Conservation (phyloP, 2,113 vertebrate species). For the Naja naja region DNA sequence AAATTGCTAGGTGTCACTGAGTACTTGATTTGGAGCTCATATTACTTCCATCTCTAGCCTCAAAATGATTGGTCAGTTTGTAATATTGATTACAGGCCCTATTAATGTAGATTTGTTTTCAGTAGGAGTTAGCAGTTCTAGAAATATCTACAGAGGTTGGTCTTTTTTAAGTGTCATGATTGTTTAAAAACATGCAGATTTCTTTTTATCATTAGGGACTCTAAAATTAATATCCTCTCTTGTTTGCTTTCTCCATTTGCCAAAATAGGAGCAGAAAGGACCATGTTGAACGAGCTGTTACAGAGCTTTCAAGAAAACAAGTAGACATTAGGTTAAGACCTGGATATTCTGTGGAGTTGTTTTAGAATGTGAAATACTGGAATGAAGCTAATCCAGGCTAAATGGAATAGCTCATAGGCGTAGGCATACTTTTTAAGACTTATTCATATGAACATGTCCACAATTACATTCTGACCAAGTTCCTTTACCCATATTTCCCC, state of each 20-base stretch:
- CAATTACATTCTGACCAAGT: neutral
- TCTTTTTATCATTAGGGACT: neutral
- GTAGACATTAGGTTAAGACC: neutral
- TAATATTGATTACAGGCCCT: neutral
- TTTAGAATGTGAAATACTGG: neutral
- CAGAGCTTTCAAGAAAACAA: neutral
- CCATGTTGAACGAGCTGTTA: neutral
- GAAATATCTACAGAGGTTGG: neutral
- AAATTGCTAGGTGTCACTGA: neutral
- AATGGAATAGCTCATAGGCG: neutral
- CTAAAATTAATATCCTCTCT: neutral
- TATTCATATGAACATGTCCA: neutral
- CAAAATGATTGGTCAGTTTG: neutral
- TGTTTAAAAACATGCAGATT: neutral
- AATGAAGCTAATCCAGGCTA: neutral
- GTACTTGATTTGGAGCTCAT: neutral
- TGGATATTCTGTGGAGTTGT: neutral
- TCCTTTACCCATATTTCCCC: neutral
- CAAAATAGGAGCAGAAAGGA: neutral
- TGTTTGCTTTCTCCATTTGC: neutral
- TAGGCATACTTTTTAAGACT: neutral
- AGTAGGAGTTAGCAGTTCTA: neutral
- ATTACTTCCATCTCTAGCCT: neutral
- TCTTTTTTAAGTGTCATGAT: neutral
- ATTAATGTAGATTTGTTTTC: neutral